A percentile compares a stretch with the other conserved stretches of the same genome.
Conservation (phyloP, 1,140 invertebrate species). For the Lamellibrachia luymesi region DNA sequence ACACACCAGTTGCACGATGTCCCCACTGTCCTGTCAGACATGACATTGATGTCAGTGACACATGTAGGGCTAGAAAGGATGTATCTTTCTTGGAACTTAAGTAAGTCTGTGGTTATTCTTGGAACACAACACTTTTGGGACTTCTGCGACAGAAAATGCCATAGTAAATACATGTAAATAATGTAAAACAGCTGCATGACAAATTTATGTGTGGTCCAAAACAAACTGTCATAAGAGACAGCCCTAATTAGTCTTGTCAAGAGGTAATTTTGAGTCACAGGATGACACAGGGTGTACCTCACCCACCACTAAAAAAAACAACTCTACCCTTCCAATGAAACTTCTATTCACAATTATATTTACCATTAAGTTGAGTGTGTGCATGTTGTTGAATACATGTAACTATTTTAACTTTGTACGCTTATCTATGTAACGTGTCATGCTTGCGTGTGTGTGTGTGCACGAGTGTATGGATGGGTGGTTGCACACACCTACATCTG, state of each 20-base stretch:
- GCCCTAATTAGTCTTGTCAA: background rate
- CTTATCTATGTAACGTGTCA: background rate
- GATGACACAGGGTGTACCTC: background rate
- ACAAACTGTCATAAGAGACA: background rate
- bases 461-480: background rate
- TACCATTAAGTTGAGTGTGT: background rate
- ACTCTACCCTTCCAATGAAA: background rate
- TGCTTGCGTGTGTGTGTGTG: background rate
- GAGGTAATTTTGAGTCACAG: background rate
- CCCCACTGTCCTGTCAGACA: background rate
- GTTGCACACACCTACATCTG: too few species aligned
- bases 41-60: background rate
- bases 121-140: background rate
- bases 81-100: background rate
- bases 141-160: background rate
- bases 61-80: background rate
- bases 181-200: background rate
- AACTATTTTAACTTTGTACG: background rate
- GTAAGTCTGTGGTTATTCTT: background rate
- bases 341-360: background rate
- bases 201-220: background rate
- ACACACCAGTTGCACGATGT: background rate
- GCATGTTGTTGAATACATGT: background rate
- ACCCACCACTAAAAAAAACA: background rate
- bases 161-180: background rate